A percentile compares a stretch with the other conserved stretches of the same genome.
These are phyloP conservation scores for Corbicula japonica DNA, from an alignment of 2,888 invertebrate genomes.

Conservation along the genomic window DNA sequence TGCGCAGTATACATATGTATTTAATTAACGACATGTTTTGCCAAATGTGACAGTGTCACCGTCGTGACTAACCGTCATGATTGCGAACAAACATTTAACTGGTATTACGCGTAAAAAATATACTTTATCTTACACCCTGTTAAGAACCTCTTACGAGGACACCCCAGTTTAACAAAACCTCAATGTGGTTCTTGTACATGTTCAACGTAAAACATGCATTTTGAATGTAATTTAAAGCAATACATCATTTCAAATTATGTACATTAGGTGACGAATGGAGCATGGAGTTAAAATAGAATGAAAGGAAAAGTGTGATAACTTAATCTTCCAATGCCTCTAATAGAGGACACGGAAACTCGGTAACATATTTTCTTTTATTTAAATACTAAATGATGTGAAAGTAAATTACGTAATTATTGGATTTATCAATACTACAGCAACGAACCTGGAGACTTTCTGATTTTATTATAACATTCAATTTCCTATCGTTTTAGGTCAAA, in stretches of 20 bases:
- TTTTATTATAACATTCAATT: too few species aligned
- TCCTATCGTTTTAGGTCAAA: conserved; percentile 60
- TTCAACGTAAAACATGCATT: conserved; percentile 34
- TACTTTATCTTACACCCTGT: too few species aligned
- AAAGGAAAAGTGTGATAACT: conserved; percentile 14
- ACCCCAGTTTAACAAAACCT: conserved; percentile 18
- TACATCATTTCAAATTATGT: conserved; percentile 35
- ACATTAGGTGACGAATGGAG: conserved; percentile 11
- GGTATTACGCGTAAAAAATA: too few species aligned
- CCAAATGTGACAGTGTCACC: too few species aligned
- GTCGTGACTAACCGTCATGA: too few species aligned
- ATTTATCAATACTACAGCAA: too few species aligned
- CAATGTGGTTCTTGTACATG: conserved; percentile 14
- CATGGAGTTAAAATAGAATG: conserved; percentile 22
- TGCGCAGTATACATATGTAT: too few species aligned
- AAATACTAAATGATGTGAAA: too few species aligned
- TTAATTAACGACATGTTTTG: too few species aligned
- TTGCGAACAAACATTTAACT: too few species aligned
- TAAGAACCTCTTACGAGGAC: conserved; percentile 20
- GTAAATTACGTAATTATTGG: too few species aligned
- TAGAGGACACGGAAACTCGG: conserved; percentile 4
- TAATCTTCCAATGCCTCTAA: conserved; percentile 25
- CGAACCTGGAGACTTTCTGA: too few species aligned
- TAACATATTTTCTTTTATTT: neutral
- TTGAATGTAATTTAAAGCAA: conserved; percentile 32